Evolutionary conservation across 2,888 invertebrate genomes (phyloP), one percentile per base, ranked within the genome.

Genomic region (Ommatoiulus sabulosus): DNA sequence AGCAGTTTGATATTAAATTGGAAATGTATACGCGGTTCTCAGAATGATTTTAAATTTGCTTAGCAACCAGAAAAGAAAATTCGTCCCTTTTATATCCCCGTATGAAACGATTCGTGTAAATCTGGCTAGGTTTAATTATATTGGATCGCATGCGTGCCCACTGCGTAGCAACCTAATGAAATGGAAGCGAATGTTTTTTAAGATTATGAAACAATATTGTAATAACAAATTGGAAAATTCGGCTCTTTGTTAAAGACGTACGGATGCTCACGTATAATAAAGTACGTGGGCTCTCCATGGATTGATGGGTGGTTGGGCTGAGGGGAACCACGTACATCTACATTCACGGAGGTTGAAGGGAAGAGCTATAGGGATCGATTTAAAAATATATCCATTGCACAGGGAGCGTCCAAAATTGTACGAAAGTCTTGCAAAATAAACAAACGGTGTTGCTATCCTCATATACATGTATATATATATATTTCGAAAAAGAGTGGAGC

Each of bases 141-240:
- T 80, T 80, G 80, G 8, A 80, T 80, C 35, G 80, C 80, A 20
- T 80, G 80, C 24, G 35, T 80, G 80, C 80, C 80, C 80, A 80
- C 35, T 80, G 80, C 80, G 80, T 80, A 80, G 80, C 80, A 80
- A 80, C 80, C 80, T 80, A 80, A 80, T 80, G 80, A 80, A 80
- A 80, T 80, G 80, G 80, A 80, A 80, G 80, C 80, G 80, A 80
- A 80, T 80, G 80, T 80, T 80, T 80, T 72, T 80, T 80, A 80
- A 80, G 80, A 80, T 80, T 80, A 80, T 80, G 80, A 80, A 80
- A 80, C 80, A 80, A 80, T 80, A 80, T 80, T 80, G 80, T 10
- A 80, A 80, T 80, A 80, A 80, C 80, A 80, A 80, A 80, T 80
- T 80, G 80, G 80, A 35, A 80, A 80, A 80, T 80, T 35, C 80